Evolutionary conservation across 2,888 invertebrate species (phyloP).

Genomic region (Rhogogaster chlorosoma): DNA sequence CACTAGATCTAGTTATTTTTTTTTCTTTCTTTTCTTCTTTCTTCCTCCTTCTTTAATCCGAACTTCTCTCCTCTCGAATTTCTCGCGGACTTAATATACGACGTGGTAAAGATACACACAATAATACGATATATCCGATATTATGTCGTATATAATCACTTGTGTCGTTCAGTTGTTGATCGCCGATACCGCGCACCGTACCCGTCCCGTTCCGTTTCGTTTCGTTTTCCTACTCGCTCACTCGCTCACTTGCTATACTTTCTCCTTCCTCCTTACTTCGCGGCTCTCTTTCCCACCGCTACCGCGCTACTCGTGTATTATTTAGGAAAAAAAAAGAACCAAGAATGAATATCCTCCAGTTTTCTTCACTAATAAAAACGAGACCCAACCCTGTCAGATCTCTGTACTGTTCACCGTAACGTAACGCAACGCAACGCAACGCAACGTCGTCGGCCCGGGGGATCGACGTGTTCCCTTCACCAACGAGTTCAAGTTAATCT

Average conservation of each 20-base stretch:
- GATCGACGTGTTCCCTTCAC: neutral
- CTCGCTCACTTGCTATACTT: neutral
- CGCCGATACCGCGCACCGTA: conserved; percentile 26
- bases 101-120: neutral
- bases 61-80: too few relatives aligned
- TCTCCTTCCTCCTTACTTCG: neutral
- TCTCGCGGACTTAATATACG: neutral
- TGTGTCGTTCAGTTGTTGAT: conserved; percentile 6
- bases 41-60: neutral
- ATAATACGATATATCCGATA: neutral
- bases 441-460: conserved; percentile 6
- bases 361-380: neutral
- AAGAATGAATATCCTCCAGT: neutral
- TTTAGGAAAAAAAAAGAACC: neutral
- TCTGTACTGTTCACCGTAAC: neutral
- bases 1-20: neutral
- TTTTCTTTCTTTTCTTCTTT: neutral
- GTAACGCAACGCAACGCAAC: neutral
- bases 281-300: conserved; percentile 30
- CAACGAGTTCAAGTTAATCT: neutral
- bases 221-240: neutral
- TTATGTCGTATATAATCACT: neutral
- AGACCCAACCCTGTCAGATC: neutral
- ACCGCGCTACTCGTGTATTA: neutral
- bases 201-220: neutral